A percentile compares a stretch with the other conserved stretches of the same genome.
Evolutionary conservation across 2,797 vertebrate genomes (phyloP).

Genomic region (Tokudaia muenninki): DNA sequence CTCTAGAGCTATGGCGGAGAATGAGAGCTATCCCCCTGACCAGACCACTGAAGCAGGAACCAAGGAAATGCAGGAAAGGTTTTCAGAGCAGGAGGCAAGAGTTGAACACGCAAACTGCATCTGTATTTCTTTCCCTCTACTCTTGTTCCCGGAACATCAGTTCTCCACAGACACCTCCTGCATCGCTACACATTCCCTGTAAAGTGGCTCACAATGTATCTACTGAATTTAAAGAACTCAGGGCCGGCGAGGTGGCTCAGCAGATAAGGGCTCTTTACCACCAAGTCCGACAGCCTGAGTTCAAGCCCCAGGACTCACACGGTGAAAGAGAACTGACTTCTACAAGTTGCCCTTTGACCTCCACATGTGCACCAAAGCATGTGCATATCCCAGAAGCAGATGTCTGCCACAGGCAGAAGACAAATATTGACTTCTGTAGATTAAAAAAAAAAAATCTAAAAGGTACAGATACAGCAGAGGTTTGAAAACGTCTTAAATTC

Average conservation of each 20-base stretch:
- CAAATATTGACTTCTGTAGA: background rate
- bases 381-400: background rate
- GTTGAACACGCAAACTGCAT: too few relatives aligned
- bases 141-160: background rate
- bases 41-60: too few relatives aligned
- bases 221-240: background rate
- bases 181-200: background rate
- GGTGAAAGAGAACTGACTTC: background rate
- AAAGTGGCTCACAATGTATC: background rate
- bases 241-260: background rate
- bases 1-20: background rate
- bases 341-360: background rate
- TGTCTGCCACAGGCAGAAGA: background rate
- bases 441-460: background rate
- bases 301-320: background rate
- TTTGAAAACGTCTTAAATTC: background rate
- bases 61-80: background rate
- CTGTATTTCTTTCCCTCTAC: background rate
- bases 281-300: background rate
- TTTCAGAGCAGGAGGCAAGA: background rate
- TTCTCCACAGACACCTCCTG: background rate
- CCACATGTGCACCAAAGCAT: background rate
- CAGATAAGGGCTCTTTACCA: background rate
- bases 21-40: too few relatives aligned
- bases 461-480: background rate